A percentile compares a stretch with the other conserved stretches of the same genome.
These are phyloP conservation scores for Pyrocephalus nanus DNA, from an alignment of 2,797 vertebrate genomes.

Conservation along the genomic window DNA sequence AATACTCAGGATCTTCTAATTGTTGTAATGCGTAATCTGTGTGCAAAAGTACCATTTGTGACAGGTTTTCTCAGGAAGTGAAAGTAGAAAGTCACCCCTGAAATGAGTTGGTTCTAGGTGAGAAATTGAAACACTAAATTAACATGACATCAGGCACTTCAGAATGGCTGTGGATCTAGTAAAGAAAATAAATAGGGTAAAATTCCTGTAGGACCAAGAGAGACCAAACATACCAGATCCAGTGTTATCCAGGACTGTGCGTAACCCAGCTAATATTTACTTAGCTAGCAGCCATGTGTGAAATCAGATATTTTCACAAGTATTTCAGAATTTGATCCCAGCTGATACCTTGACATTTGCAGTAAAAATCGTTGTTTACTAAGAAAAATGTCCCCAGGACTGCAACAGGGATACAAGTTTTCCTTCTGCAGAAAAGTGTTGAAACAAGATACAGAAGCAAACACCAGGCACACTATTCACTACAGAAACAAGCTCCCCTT, in stretches of 20 bases:
- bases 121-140: constrained; percentile 35
- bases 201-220: neutral
- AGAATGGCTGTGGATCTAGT: neutral
- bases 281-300: constrained; percentile 16
- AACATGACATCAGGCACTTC: neutral
- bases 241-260: neutral
- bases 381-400: constrained; percentile 20
- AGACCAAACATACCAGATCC: neutral
- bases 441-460: constrained; percentile 36
- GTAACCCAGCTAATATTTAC: constrained; percentile 17
- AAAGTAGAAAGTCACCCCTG: neutral
- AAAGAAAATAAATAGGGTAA: neutral
- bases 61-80: neutral
- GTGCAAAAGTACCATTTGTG: neutral
- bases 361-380: constrained; percentile 22
- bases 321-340: constrained; percentile 31
- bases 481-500: constrained; percentile 38
- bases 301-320: constrained; percentile 58
- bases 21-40: neutral
- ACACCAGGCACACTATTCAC: constrained; percentile 9
- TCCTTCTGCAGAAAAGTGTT: constrained; percentile 3
- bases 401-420: constrained; percentile 10
- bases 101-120: neutral
- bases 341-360: constrained; percentile 24
- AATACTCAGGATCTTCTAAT: neutral